phyloP scores from a whole-genome alignment of 2,888 invertebrate genomes.

The Merodon equestris region DNA sequence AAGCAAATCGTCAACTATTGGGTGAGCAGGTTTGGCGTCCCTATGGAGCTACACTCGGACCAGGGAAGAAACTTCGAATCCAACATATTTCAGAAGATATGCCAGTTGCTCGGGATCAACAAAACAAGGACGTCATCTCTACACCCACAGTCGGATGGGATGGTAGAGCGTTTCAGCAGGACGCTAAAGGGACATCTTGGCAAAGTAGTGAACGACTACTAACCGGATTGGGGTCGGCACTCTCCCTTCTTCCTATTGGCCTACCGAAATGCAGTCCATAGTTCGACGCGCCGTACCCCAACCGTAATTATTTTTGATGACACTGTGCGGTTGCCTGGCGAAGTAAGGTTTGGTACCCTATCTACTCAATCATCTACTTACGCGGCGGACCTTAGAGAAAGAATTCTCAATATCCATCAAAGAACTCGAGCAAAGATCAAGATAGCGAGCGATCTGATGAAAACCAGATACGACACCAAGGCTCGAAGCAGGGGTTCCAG shows the following conservation, averaged over 20 bases:
- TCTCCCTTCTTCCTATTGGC: constrained; percentile 37
- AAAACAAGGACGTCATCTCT: constrained; percentile 30
- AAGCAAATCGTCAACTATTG: constrained; percentile 38
- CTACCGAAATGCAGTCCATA: constrained; percentile 51
- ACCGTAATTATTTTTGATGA: constrained; percentile 52
- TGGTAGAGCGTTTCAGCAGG: constrained; percentile 52
- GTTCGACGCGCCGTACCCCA: constrained; percentile 53
- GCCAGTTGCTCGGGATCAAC: constrained; percentile 9
- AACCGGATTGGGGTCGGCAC: neutral
- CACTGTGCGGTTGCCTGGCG: too few species aligned
- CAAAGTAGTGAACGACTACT: constrained; percentile 9
- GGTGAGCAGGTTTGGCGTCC: constrained; percentile 45
- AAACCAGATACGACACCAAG: too few species aligned
- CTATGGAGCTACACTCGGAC: constrained; percentile 48
- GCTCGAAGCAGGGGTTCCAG: too few species aligned
- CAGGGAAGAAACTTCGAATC: constrained; percentile 46
- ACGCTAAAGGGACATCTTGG: constrained; percentile 18
- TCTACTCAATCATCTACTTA: too few species aligned
- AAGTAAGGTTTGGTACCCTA: too few species aligned
- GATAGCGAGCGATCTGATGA: too few species aligned
- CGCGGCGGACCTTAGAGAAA: too few species aligned
- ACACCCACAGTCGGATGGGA: constrained; percentile 40
- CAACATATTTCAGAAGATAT: constrained; percentile 13
- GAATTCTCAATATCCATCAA: too few species aligned
- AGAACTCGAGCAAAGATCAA: too few species aligned